phyloP scores from a whole-genome alignment of 2,888 invertebrate species.

The Anticlea derivata region DNA sequence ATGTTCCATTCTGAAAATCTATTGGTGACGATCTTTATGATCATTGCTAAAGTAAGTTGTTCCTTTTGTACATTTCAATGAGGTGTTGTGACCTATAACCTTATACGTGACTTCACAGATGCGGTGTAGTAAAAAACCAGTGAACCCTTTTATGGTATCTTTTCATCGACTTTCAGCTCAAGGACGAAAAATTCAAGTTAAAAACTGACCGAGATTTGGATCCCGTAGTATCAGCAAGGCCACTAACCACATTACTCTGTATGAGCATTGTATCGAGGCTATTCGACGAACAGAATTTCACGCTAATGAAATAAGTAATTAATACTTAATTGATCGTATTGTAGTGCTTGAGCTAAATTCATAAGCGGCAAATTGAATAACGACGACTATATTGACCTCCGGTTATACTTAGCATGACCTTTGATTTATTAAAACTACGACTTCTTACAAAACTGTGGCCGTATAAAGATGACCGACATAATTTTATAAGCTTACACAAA shows the following conservation, averaged over 20 bases:
- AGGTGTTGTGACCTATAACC: too few species aligned
- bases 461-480: background rate
- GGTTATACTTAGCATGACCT: constrained; percentile 29
- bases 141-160: too few species aligned
- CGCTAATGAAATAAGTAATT: constrained; percentile 48
- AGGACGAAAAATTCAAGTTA: too few species aligned
- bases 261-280: constrained; percentile 4
- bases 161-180: too few species aligned
- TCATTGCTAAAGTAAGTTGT: too few species aligned
- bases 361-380: constrained; percentile 34
- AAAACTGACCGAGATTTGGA: too few species aligned
- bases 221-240: background rate
- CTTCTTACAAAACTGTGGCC: background rate
- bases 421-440: constrained; percentile 16
- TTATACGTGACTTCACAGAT: too few species aligned
- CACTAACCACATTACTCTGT: background rate
- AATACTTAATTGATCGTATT: constrained; percentile 35
- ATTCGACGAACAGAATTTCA: constrained; percentile 32
- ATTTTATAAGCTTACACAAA: too few species aligned
- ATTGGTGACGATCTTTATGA: too few species aligned
- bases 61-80: too few species aligned
- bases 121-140: too few species aligned
- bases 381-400: constrained; percentile 32
- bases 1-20: too few species aligned
- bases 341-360: constrained; percentile 29